phyloP scores from a whole-genome alignment of 2,888 invertebrate genomes.

The Pherbina coryleti region DNA sequence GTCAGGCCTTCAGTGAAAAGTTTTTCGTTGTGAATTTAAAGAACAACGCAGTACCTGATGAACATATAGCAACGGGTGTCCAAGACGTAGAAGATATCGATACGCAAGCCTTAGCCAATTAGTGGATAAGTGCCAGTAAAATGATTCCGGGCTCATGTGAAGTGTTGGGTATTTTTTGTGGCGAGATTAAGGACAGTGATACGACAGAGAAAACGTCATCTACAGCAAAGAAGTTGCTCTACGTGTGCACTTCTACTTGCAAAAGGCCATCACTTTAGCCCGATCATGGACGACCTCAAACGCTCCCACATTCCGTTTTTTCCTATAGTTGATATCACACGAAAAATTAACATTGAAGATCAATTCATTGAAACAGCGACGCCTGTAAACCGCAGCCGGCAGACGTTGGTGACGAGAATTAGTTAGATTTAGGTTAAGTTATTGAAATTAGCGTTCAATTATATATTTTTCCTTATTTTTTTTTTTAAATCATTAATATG shows the following conservation, averaged over 20 bases:
- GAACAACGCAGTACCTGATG: conserved; percentile 53
- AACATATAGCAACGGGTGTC: conserved; percentile 42
- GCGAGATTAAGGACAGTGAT: conserved; percentile 78
- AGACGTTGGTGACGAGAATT: no score
- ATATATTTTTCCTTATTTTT: no score
- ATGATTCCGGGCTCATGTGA: conserved; percentile 93
- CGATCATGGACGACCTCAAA: conserved; percentile 53
- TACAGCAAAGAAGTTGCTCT: conserved; percentile 59
- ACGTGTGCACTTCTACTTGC: conserved; percentile 58
- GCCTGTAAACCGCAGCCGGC: no score
- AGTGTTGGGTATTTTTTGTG: conserved; percentile 85
- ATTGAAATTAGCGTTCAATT: no score
- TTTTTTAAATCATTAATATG: no score
- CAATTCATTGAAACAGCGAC: conserved; percentile 64
- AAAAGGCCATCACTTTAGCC: conserved; percentile 57
- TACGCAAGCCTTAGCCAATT: conserved; percentile 70
- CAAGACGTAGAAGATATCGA: conserved; percentile 49
- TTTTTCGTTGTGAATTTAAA: no score
- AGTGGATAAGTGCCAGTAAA: conserved; percentile 87
- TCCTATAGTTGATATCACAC: conserved; percentile 75
- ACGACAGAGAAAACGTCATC: conserved; percentile 62
- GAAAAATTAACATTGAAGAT: conserved; percentile 64
- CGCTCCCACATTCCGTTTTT: conserved; percentile 65
- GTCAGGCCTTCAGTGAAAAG: no score
- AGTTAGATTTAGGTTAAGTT: no score